phyloP scores from a whole-genome alignment of 2,888 invertebrate genomes.

The Schizotus pectinicornis region DNA sequence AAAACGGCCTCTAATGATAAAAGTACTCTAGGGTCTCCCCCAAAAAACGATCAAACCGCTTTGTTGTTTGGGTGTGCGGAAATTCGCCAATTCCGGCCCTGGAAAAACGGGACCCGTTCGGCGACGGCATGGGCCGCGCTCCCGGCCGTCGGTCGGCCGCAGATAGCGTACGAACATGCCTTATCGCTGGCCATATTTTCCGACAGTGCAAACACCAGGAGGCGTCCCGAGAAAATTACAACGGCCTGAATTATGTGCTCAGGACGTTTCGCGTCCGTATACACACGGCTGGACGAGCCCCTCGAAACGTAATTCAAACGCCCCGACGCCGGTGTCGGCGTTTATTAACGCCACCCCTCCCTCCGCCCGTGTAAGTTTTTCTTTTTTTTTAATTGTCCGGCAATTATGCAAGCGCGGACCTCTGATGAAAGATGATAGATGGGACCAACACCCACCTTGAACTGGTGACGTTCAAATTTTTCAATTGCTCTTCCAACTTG shows the following conservation, averaged over 20 bases:
- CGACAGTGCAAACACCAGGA: slow-evolving; percentile 40
- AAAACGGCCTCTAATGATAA: no score
- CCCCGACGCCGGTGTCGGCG: slow-evolving; percentile 18
- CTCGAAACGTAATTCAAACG: slow-evolving; percentile 24
- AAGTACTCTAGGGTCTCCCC: no score
- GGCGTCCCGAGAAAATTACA: slow-evolving; percentile 50
- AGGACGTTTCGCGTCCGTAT: slow-evolving; percentile 14
- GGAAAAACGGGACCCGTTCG: background rate
- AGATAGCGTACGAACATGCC: slow-evolving; percentile 55
- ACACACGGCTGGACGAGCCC: background rate
- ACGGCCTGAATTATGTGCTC: slow-evolving; percentile 47
- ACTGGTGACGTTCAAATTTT: slow-evolving; percentile 51
- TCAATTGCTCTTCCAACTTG: slow-evolving; percentile 73
- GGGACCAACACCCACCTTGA: slow-evolving; percentile 34
- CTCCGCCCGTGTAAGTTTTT: slow-evolving; percentile 20
- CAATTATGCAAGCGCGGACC: slow-evolving; percentile 24
- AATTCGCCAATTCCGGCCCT: no score
- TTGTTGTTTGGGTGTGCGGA: no score
- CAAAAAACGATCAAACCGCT: no score
- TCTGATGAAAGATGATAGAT: slow-evolving; percentile 7
- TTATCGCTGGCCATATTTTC: slow-evolving; percentile 57
- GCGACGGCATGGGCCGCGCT: slow-evolving; percentile 11
- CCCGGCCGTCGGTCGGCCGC: slow-evolving; percentile 38
- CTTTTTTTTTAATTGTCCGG: slow-evolving; percentile 23
- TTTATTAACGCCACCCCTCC: slow-evolving; percentile 24